Evolutionary conservation across 2,113 vertebrate species (phyloP), one percentile per base, ranked within the genome.

Genomic region (Indicator indicator): DNA sequence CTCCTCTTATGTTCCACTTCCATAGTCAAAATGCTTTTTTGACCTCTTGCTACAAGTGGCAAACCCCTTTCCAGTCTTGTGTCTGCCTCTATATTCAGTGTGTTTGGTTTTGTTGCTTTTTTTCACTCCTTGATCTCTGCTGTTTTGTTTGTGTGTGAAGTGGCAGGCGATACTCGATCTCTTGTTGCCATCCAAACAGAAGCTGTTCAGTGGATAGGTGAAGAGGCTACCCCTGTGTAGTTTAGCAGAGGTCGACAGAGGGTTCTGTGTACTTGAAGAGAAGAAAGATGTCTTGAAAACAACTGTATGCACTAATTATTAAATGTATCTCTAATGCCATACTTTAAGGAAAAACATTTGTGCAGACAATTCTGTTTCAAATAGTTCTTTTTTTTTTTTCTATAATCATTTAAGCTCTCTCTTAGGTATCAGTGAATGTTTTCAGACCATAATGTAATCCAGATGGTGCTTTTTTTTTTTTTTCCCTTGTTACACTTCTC

Each of bases 371-470:
- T 73, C 17, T 12, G 5, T 73, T 62, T 83, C 40, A 86, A 59
- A 64, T 64, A 36, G 73, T 83, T 68, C 3, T 67, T 70, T 8
- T 27, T 70, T 8, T 27, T 63, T 79, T 78, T 71, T 9, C 18
- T 84, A 23, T 79, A 44, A 62, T 75, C 23, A 62, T 72, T 88
- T 79, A 90, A 75, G 16, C 6, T 68, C 32, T 60, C 50, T 68
- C 40, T 40, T 64, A 84, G 32, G 52, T 94, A 40, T 70, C 72
- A 38, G 28, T 74, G 60, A 48, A 55, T 90, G 30, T 62, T 96
- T 90, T 92, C 86, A 83, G 93, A 95, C 83, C 92, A 91, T 97
- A 96, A 94, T 89, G 85, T 96, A 78, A 94, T 96, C 91, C 90
- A 97, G 95, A 95, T 96, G 88, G 92, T 92, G 60, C 77, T 7